Percentiles rank a stretch among this genome's conserved stretches.
phyloP scores from a whole-genome alignment of 2,888 invertebrate species.

The Rhagonycha lutea region DNA sequence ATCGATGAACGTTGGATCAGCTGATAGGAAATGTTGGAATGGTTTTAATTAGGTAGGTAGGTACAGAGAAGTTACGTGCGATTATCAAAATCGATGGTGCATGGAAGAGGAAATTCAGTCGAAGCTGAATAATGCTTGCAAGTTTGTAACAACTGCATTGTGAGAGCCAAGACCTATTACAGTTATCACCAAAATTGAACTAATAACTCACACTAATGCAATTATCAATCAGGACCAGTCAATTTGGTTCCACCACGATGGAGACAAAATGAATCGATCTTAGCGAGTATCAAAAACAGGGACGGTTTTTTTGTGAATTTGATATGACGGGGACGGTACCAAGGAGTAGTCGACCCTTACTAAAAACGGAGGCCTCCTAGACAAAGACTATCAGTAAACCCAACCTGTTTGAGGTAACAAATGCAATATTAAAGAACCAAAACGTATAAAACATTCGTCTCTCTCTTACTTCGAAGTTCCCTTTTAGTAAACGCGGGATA shows the following conservation, averaged over 20 bases:
- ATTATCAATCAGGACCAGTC: background rate
- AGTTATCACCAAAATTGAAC: background rate
- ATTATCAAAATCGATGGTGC: background rate
- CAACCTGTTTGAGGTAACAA: conserved; percentile 29
- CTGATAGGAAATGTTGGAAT: background rate
- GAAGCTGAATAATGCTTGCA: background rate
- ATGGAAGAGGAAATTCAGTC: background rate
- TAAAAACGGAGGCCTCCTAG: conserved; percentile 21
- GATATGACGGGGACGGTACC: background rate
- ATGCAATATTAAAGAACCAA: background rate
- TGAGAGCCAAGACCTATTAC: background rate
- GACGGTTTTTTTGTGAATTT: background rate
- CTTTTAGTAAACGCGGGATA: conserved; percentile 23
- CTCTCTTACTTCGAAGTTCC: conserved; percentile 18
- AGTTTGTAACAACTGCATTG: background rate
- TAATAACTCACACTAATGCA: background rate
- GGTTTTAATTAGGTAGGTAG: background rate
- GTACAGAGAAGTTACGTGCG: background rate
- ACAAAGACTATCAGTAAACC: conserved; percentile 31
- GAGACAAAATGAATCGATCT: background rate
- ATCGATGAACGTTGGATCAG: background rate
- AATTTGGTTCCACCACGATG: background rate
- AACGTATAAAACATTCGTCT: conserved; percentile 20
- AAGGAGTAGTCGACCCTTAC: background rate
- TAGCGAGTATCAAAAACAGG: background rate